Base-by-base conservation (phyloP, 2,113 vertebrate genomes). In the Hippoglossus stenolepis region DNA sequence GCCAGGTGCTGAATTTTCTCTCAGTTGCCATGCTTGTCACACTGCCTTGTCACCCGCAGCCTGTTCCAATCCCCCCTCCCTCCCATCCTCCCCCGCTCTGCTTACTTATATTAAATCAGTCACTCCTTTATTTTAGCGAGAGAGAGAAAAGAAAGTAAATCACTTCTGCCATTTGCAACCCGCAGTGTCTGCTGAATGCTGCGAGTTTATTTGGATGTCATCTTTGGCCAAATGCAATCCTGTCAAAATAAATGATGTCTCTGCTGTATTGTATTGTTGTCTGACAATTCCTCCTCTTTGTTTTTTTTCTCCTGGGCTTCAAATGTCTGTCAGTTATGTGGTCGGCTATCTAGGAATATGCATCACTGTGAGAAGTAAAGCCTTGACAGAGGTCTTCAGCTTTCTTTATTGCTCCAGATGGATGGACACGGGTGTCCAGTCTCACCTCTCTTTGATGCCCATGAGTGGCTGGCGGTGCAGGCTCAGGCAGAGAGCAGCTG, bases 1-100 rank as follows among this genome's bases (percentile, higher is more conserved):
- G 88, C 88, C 90, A 91, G 91, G 93, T 91, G 91, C 89, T 59
- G 67, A 82, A 80, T 91, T 89, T 87, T 90, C 85, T 78, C 86
- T 84, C 76, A 11, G 84, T 79, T 83, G 79, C 84, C 84, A 77
- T 75, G 65, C 89, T 90, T 84, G 89, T 93, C 90, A 87, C 87
- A 79, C 65, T 26, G 65, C 76, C 84, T 81, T 70, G 87, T 90
- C 87, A 82, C 76, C 89, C 76, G 13, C 78, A 75, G 85, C 85
- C 76, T 63, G 79, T 76, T 88, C 78, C 87, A 43, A 69, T 83
- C 67, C 58, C 53, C 62, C 71, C 79, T 38, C 61, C 70, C 73
- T 40, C 61, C 73, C 77, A 35, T 63, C 80, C 65, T 74, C 77
- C 82, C 53, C 69, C 73, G 70, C 83, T 61, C 86, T 72, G 77